Percentiles rank a stretch among this genome's conserved stretches.
phyloP scores from a whole-genome alignment of 2,888 invertebrate species.

The Eupithecia vulgata region DNA sequence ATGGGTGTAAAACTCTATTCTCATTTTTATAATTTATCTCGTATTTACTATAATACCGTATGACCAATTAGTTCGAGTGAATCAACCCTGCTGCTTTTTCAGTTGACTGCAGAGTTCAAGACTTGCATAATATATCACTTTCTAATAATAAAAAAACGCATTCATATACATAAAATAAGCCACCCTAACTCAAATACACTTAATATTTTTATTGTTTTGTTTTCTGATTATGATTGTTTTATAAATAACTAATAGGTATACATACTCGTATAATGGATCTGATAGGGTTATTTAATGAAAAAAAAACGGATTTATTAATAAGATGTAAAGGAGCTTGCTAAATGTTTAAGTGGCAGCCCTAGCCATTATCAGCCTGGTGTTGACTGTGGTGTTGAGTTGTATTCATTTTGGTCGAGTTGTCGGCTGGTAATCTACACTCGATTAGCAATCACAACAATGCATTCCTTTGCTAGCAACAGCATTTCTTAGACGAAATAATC shows the following conservation, averaged over 20 bases:
- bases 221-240: no score
- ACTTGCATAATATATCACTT: background rate
- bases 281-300: background rate
- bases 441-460: slow-evolving; percentile 50
- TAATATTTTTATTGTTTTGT: background rate
- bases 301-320: background rate
- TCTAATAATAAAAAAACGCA: background rate
- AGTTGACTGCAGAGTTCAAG: background rate
- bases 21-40: background rate
- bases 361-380: slow-evolving; percentile 28
- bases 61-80: background rate
- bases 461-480: slow-evolving; percentile 28
- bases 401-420: slow-evolving; percentile 43
- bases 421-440: slow-evolving; percentile 47
- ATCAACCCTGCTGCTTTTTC: slow-evolving; percentile 1
- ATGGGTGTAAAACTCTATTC: no score
- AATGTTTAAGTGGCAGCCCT: slow-evolving; percentile 30
- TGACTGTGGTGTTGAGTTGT: slow-evolving; percentile 35
- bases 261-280: no score
- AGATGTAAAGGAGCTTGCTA: no score
- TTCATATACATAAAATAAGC: no score
- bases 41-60: background rate
- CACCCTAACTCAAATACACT: background rate
- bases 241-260: no score
- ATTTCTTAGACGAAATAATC: background rate